Conservation (phyloP, 2,113 vertebrate species). For the Phyllostomus hastatus region DNA sequence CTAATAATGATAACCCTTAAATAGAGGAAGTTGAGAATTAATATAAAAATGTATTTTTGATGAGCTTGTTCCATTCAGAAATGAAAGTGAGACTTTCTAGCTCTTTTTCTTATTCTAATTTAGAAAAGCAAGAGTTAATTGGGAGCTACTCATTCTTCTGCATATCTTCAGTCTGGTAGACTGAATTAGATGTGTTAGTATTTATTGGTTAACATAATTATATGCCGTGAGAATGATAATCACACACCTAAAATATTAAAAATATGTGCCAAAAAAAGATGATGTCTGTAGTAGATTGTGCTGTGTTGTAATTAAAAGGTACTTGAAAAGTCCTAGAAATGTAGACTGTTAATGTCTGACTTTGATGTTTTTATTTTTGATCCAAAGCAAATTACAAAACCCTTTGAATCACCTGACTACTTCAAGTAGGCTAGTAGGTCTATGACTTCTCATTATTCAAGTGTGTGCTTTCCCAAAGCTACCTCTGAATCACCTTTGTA, state of each 20-base stretch:
- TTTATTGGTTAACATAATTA: constrained; percentile 65
- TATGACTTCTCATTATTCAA: constrained; percentile 66
- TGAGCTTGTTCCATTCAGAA: not conserved
- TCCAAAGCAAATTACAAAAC: constrained; percentile 71
- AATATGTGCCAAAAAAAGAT: constrained; percentile 59
- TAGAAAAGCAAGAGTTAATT: constrained; percentile 30
- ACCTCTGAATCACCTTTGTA: not conserved
- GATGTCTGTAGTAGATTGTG: constrained; percentile 51
- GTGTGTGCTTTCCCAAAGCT: constrained; percentile 58
- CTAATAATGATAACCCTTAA: not conserved
- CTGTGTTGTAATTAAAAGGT: constrained; percentile 73
- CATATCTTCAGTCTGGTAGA: constrained; percentile 38
- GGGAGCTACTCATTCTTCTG: constrained; percentile 23
- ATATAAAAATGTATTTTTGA: not conserved
- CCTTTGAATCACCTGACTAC: constrained; percentile 70
- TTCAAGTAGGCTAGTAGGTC: constrained; percentile 69
- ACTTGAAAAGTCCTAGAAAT: constrained; percentile 76
- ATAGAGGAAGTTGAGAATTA: not conserved
- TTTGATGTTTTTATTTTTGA: constrained; percentile 78
- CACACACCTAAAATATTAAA: constrained; percentile 66
- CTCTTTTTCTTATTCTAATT: not conserved
- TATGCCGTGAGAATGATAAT: constrained; percentile 68
- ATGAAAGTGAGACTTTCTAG: not conserved
- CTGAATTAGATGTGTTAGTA: constrained; percentile 49
- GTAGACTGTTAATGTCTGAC: constrained; percentile 63